Conservation (phyloP, 1,140 invertebrate species). For the Eueides isabella region DNA sequence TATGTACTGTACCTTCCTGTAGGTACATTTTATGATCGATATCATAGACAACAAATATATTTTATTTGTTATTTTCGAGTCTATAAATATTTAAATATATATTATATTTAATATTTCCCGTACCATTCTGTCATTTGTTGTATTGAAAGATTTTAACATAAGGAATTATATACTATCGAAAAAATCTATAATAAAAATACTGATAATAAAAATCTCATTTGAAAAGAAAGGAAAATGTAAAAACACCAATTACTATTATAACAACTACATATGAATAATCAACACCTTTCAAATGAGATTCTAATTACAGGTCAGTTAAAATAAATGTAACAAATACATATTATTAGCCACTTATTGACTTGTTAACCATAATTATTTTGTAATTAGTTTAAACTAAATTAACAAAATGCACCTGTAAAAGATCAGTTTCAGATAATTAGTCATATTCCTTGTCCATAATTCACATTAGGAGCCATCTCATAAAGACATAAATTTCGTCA, state of each 20-base stretch:
- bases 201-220: background rate
- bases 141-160: background rate
- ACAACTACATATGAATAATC: background rate
- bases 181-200: background rate
- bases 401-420: constrained; percentile 5
- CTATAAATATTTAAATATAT: too few species aligned
- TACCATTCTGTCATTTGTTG: background rate
- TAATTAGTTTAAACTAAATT: background rate
- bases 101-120: background rate
- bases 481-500: too few species aligned
- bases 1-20: background rate
- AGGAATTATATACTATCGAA: background rate
- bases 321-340: background rate
- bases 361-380: background rate
- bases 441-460: background rate
- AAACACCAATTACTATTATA: background rate
- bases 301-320: background rate
- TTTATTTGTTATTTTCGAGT: background rate
- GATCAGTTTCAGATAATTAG: background rate
- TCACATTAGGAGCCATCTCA: background rate
- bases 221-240: background rate
- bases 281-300: constrained; percentile 3
- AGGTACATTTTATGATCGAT: constrained; percentile 5
- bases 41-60: background rate
- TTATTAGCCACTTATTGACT: background rate